These are phyloP conservation scores for Pararge aegeria DNA, from an alignment of 1,140 invertebrate species.

Conservation along the genomic window DNA sequence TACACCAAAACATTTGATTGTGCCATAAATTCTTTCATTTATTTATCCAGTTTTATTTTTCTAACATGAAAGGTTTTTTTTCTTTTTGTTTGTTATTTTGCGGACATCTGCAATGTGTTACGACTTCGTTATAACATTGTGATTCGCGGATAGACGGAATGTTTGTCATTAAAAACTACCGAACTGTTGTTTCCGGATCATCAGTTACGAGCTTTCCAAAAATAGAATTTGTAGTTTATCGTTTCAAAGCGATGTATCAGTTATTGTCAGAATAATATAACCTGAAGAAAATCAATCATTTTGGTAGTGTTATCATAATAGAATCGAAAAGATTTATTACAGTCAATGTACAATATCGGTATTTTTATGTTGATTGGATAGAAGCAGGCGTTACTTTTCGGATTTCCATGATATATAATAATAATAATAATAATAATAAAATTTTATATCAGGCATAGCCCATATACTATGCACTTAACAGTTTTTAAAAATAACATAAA, in stretches of 20 bases:
- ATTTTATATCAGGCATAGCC: no score
- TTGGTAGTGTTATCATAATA: no score
- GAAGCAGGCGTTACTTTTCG: no score
- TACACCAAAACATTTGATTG: neutral
- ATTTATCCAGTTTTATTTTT: conserved; percentile 3
- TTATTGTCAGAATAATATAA: no score
- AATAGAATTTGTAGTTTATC: neutral
- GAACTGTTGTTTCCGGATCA: neutral
- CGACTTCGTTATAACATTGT: neutral
- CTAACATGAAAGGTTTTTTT: neutral
- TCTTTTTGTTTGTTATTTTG: neutral
- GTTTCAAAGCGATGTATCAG: neutral
- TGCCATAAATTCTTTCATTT: conserved; percentile 1
- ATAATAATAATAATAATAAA: no score
- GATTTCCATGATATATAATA: no score
- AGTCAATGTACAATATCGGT: no score
- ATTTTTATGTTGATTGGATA: no score
- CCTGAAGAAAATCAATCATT: no score
- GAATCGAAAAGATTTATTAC: no score
- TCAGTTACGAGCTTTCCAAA: neutral
- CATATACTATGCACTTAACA: no score
- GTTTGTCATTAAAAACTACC: conserved; percentile 1
- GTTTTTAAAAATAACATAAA: no score
- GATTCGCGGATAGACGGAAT: neutral
- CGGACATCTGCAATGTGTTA: neutral